A percentile compares a stretch with the other conserved stretches of the same genome.
These are phyloP conservation scores for Coptodon bakossiorum DNA, from an alignment of 2,113 vertebrate genomes.

Conservation along the genomic window DNA sequence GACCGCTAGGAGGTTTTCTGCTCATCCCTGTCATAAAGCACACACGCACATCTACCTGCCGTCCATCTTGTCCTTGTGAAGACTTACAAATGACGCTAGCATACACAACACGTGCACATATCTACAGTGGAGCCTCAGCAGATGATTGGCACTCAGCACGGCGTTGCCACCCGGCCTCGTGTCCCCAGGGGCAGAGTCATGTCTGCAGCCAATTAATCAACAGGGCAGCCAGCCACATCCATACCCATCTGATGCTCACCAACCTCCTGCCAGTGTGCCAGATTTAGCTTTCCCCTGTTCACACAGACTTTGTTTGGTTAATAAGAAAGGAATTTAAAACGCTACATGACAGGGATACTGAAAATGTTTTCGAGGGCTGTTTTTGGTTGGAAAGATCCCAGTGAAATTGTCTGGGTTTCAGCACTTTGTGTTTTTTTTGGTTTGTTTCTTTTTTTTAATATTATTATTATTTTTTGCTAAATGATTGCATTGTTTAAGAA, in stretches of 20 bases:
- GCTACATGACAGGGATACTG: not conserved
- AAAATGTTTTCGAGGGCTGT: not conserved
- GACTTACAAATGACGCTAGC: not conserved
- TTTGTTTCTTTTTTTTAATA: not conserved
- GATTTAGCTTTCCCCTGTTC: not conserved
- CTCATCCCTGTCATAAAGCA: not conserved
- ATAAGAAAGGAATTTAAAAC: not conserved
- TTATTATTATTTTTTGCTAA: not conserved
- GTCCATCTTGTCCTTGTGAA: conserved; percentile 20
- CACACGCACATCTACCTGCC: not conserved
- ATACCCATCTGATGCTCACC: conserved; percentile 6
- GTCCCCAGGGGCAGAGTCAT: conserved; percentile 6
- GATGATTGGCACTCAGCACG: not conserved
- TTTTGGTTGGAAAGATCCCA: not conserved
- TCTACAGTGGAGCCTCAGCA: not conserved
- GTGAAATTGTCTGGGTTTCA: not conserved
- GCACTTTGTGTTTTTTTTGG: not conserved
- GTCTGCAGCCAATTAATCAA: conserved; percentile 46
- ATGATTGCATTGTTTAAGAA: not conserved
- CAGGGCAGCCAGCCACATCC: conserved; percentile 36
- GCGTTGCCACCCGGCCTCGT: conserved; percentile 1
- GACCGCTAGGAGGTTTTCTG: not conserved
- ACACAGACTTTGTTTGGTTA: not conserved
- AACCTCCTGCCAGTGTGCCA: conserved; percentile 11
- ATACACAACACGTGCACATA: not conserved